Base-by-base conservation (phyloP, 1,140 invertebrate species). In the Drosophila punjabiensis region DNA sequence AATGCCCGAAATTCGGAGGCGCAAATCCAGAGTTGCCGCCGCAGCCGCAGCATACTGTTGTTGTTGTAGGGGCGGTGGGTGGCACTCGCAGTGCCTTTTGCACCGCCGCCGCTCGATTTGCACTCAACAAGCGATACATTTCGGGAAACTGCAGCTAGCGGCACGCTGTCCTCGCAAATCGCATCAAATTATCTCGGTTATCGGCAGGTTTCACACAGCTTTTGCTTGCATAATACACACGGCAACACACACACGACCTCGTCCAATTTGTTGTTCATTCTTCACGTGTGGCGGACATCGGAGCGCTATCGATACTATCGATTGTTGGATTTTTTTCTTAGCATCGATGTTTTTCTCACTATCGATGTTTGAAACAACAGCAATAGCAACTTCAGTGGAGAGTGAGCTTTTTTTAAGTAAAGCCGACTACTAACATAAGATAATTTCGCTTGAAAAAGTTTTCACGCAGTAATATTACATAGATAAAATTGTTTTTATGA, bases 61-160 rank as follows among this genome's bases (percentile, higher is more conserved):
- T 83, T 67, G 64, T 82, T 68, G 71, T 74, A 20, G 53, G 16
- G 59, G 64, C 39, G 28, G 79, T 65, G 63, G 77, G 68, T 28
- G 85, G 82, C 45, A 67, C 50, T 35, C 76, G 78, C 45, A 84
- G 55, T 30, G 71, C 74, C 20, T 53, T 79, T 53, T 82, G 76
- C 61, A 89, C 33, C 10, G 86, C 66, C 28, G 67, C 58, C 11
- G 84, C 84, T 8, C 77, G 64, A 62, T 92, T 79, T 28, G 76
- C 67, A 37, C 66, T 56, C 37, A 92, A 59, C 69, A 92, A 59
- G 37, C 89, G 89, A 61, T 92, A 92, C 89, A 92, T 92, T 78
- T 76, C 77, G 32, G 18, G 9, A 48, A 11, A 30, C 14, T 58
- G 71, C 52, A 67, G 74, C 67, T 80, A 80, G 33, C 48, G 37